Evolutionary conservation across 2,888 invertebrate species (phyloP), one percentile per base, ranked within the genome.

Genomic region (Priocnemis perturbator): DNA sequence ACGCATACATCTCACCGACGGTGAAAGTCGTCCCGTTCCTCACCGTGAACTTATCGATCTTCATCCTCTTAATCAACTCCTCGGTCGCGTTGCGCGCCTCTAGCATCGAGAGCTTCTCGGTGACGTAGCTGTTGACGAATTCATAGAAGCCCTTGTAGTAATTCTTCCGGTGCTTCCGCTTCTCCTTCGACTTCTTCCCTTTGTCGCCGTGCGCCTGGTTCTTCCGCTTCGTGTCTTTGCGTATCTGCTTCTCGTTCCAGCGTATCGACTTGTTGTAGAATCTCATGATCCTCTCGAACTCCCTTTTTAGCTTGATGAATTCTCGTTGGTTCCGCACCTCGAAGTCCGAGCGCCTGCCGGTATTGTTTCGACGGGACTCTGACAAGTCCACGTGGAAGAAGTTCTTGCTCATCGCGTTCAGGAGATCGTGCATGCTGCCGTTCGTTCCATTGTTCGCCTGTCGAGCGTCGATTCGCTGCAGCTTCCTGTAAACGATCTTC

Each of bases 141-240:
- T 88, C 88, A 69, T 89, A 87, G 67, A 89, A 88, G n/a, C 88
- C 88, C 47, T 85, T 86, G 77, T 87, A 88, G 60, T 87, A 86
- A 69, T 84, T 86, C 52, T 85, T 84, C 30, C 83, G 82, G 59
- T 86, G 85, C 47, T 86, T 84, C 71, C 85, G 86, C 67, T 85
- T 85, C 26, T 82, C 82, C 64, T 85, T 85, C 21, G 79, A 71
- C 21, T 84, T 81, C 66, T 85, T 86, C 55, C 79, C 65, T 47
- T 78, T 75, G 20, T 79, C 75, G 56, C 78, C 65, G 73, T 78
- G 81, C 0, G 64, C 11, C 20, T 78, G 74, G 7, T 77, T 80
- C 37, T 82, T 84, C 64, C 80, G 85, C 63, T 84, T 84, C 47
- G 83, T 76, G 15, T 87, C 87, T 60, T 86, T 86, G 9, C 86